Conservation (phyloP, 2,113 vertebrate genomes). For the Nibea coibor region DNA sequence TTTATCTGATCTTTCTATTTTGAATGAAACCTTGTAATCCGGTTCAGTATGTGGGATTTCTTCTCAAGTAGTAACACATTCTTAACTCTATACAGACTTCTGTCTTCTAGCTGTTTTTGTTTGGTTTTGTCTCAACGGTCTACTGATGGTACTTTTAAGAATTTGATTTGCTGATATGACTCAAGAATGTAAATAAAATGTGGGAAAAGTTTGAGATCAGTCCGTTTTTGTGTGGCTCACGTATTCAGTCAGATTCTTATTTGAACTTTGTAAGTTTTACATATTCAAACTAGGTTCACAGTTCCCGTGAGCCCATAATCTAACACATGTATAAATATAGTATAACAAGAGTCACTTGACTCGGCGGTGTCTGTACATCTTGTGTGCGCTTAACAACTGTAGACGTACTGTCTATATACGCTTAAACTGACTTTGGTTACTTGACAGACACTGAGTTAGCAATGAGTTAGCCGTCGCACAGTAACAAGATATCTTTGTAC, state of each 20-base stretch:
- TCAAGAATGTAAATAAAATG: constrained; percentile 88
- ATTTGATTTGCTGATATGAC: constrained; percentile 77
- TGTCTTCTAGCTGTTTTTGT: constrained; percentile 12
- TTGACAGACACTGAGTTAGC: background rate
- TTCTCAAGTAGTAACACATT: constrained; percentile 19
- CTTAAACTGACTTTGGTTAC: constrained; percentile 1
- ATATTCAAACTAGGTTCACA: background rate
- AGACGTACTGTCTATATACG: background rate
- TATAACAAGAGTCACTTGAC: background rate
- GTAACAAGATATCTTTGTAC: constrained; percentile 23
- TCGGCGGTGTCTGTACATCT: background rate
- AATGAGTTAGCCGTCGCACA: background rate
- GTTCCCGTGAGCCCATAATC: background rate
- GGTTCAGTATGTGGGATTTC: constrained; percentile 3
- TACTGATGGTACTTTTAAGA: constrained; percentile 80
- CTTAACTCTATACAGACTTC: constrained; percentile 8
- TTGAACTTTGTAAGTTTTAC: background rate
- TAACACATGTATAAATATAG: background rate
- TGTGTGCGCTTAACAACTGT: background rate
- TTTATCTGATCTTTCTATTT: constrained; percentile 5
- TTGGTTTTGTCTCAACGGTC: constrained; percentile 66
- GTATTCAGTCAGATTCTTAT: background rate
- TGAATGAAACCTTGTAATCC: constrained; percentile 17
- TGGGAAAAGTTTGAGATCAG: constrained; percentile 56
- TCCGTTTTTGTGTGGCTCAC: background rate